Conservation (phyloP, 2,888 invertebrate genomes). For the Cremastobaeus sp. region DNA sequence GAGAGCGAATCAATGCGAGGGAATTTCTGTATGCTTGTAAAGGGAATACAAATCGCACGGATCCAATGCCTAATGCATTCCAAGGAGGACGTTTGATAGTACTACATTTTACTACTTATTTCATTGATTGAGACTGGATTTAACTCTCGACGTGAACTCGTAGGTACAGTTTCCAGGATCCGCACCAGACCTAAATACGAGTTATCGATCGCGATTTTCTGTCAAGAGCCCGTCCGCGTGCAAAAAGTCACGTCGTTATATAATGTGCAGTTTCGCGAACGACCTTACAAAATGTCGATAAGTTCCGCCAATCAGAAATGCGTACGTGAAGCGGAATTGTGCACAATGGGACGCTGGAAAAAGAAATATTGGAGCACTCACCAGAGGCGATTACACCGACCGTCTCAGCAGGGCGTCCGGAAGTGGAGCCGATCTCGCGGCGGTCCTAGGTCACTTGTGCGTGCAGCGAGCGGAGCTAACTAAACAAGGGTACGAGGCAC, state of each 20-base stretch:
- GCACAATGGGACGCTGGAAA: not conserved
- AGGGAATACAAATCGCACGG: no score
- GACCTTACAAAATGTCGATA: conserved; percentile 42
- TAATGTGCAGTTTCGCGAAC: conserved; percentile 11
- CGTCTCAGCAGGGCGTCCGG: not conserved
- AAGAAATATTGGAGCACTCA: conserved; percentile 20
- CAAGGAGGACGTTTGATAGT: conserved; percentile 17
- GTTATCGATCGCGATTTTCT: not conserved
- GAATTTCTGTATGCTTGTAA: no score
- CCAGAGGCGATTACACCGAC: conserved; percentile 2
- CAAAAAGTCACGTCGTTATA: conserved; percentile 25
- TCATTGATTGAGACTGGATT: conserved; percentile 41
- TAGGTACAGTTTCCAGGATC: no score
- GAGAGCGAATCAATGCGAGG: no score
- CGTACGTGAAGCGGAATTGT: no score
- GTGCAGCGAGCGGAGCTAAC: conserved; percentile 34
- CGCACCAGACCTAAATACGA: no score
- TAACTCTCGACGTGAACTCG: no score
- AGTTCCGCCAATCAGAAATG: not conserved
- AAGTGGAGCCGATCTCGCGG: conserved; percentile 5
- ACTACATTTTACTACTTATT: conserved; percentile 41
- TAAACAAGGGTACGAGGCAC: conserved; percentile 64
- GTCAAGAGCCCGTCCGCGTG: no score
- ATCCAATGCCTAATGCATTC: no score
- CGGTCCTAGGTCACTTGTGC: conserved; percentile 17